A percentile compares a stretch with the other conserved stretches of the same genome.
These are phyloP conservation scores for Cynodonichthys magdalenae DNA, from an alignment of 2,797 vertebrate species.

Conservation along the genomic window DNA sequence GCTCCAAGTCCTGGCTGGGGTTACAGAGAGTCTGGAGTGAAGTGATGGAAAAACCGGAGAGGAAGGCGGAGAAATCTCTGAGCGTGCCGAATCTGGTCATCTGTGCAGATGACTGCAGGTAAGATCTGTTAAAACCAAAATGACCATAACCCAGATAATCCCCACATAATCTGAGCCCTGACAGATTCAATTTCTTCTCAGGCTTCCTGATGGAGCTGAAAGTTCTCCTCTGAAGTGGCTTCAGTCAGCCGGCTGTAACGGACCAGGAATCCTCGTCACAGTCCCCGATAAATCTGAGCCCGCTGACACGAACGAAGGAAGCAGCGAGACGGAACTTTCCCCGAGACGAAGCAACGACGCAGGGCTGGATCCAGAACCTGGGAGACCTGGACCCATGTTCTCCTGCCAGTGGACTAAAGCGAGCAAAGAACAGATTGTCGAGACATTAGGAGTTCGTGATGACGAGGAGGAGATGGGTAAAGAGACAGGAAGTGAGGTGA, in stretches of 20 bases:
- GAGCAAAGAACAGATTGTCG: background rate
- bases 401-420: constrained; percentile 43
- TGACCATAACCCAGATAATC: no score
- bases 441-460: constrained; percentile 14
- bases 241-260: constrained; percentile 23
- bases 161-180: no score
- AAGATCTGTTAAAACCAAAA: background rate
- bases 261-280: constrained; percentile 5
- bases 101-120: constrained; percentile 68
- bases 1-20: constrained; percentile 60
- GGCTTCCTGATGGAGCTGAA: constrained; percentile 25
- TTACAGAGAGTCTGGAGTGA: constrained; percentile 42
- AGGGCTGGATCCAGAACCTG: constrained; percentile 6
- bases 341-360: constrained; percentile 3
- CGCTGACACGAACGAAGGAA: constrained; percentile 8
- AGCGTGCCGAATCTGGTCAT: constrained; percentile 68
- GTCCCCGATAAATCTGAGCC: constrained; percentile 2
- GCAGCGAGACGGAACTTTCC: background rate
- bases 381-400: constrained; percentile 4
- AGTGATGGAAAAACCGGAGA: constrained; percentile 43
- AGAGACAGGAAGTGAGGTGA: constrained; percentile 13
- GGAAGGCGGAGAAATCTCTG: constrained; percentile 44
- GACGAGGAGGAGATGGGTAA: constrained; percentile 25
- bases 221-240: constrained; percentile 28
- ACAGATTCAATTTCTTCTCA: constrained; percentile 10